Conservation (phyloP, 2,888 invertebrate species). For the Leptopilina syphax region DNA sequence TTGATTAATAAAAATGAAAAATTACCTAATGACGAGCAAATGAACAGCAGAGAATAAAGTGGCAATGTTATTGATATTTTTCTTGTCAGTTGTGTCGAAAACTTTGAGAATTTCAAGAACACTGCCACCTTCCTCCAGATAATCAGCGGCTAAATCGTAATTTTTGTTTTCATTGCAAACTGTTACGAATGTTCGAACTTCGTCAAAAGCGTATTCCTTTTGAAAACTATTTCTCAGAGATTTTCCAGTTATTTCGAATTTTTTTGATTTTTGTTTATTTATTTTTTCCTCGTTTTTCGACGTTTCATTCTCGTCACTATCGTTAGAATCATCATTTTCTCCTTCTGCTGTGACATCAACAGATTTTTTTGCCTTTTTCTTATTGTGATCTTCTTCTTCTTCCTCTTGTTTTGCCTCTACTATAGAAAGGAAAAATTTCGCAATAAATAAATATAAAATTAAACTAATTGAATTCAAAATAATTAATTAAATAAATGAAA, state of each 20-base stretch:
- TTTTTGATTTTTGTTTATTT: slow-evolving; percentile 1
- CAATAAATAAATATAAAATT: neutral
- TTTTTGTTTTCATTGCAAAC: slow-evolving; percentile 78
- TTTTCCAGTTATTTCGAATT: slow-evolving; percentile 58
- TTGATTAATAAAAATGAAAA: neutral
- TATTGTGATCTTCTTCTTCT: neutral
- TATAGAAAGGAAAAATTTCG: no score
- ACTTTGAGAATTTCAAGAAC: slow-evolving; percentile 84
- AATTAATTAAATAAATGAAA: neutral
- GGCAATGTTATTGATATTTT: slow-evolving; percentile 79
- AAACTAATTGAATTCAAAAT: neutral
- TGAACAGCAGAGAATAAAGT: slow-evolving; percentile 83
- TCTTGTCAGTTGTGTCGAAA: slow-evolving; percentile 81
- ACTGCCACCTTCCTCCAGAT: slow-evolving; percentile 84
- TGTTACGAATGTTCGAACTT: slow-evolving; percentile 81
- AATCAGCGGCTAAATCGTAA: slow-evolving; percentile 80
- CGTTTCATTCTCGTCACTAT: neutral
- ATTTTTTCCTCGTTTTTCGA: neutral
- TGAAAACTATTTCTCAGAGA: slow-evolving; percentile 62
- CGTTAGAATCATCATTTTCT: neutral
- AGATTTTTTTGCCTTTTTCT: neutral
- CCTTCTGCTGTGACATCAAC: neutral
- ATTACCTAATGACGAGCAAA: slow-evolving; percentile 81
- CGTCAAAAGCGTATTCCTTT: slow-evolving; percentile 59
- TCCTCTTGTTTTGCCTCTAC: no score